A percentile compares a stretch with the other conserved stretches of the same genome.
Evolutionary conservation across 2,797 vertebrate species (phyloP).

Genomic region (Brachyalestes nurse): DNA sequence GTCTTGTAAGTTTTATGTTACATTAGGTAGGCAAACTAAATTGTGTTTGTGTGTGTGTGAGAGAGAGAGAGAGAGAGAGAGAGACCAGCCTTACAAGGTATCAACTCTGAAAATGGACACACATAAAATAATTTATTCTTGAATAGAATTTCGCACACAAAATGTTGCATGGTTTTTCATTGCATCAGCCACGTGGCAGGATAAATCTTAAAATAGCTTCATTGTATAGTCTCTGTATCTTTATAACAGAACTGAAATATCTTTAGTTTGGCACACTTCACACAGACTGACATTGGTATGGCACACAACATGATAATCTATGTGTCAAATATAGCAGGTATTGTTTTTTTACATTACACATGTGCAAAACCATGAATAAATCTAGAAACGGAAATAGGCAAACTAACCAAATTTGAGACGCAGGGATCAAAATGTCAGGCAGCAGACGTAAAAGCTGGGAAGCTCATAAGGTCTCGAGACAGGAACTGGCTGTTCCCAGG

Average conservation of each 20-base stretch:
- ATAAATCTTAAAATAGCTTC: conserved; percentile 74
- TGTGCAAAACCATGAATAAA: conserved; percentile 16
- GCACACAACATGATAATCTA: neutral
- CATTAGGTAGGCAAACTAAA: neutral
- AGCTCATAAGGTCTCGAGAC: conserved; percentile 19
- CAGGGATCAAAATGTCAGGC: conserved; percentile 2
- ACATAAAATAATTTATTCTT: conserved; percentile 72
- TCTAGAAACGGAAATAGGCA: conserved; percentile 25
- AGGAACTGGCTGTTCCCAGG: conserved; percentile 13
- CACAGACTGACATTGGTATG: conserved; percentile 33
- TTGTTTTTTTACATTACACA: conserved; percentile 2
- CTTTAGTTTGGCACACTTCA: conserved; percentile 53
- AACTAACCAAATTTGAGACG: conserved; percentile 2
- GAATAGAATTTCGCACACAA: conserved; percentile 70
- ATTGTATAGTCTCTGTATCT: conserved; percentile 55
- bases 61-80: no score
- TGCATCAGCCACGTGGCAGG: conserved; percentile 67
- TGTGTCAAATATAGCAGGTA: conserved; percentile 31
- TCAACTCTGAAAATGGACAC: conserved; percentile 39
- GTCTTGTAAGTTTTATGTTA: neutral
- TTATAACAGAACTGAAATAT: conserved; percentile 40
- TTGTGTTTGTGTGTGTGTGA: no score
- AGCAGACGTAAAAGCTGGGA: conserved; percentile 19
- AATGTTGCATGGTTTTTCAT: conserved; percentile 72
- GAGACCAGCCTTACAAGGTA: neutral